phyloP scores from a whole-genome alignment of 2,797 vertebrate genomes.

The Characodon lateralis region DNA sequence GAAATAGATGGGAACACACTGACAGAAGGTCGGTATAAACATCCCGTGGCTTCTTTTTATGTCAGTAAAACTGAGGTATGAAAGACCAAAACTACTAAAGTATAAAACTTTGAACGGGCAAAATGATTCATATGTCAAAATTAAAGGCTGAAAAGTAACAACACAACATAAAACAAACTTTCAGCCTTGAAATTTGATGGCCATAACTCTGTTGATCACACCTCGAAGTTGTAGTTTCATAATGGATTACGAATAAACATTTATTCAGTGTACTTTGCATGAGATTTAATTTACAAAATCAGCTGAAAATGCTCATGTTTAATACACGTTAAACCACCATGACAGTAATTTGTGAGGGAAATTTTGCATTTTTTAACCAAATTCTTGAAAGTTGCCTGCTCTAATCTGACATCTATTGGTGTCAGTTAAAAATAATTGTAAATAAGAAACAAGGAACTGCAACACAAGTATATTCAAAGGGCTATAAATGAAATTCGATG shows the following conservation, averaged over 20 bases:
- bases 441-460: neutral
- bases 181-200: slow-evolving; percentile 3
- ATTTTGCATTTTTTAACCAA: neutral
- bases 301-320: neutral
- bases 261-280: neutral
- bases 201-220: slow-evolving; percentile 9
- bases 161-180: neutral
- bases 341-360: neutral
- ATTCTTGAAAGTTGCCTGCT: neutral
- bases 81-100: no score
- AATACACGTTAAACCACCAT: neutral
- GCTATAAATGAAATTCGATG: neutral
- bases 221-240: neutral
- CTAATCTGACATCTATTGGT: neutral
- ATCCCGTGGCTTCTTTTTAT: no score
- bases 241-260: neutral
- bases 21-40: no score
- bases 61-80: no score
- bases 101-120: no score
- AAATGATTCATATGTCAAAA: no score
- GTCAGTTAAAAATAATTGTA: neutral
- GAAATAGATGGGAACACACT: no score
- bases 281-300: neutral
- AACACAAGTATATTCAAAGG: neutral
- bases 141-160: neutral